Percentiles rank a stretch among this genome's conserved stretches.
phyloP scores from a whole-genome alignment of 2,113 vertebrate genomes.

The Oceanodroma tethys region DNA sequence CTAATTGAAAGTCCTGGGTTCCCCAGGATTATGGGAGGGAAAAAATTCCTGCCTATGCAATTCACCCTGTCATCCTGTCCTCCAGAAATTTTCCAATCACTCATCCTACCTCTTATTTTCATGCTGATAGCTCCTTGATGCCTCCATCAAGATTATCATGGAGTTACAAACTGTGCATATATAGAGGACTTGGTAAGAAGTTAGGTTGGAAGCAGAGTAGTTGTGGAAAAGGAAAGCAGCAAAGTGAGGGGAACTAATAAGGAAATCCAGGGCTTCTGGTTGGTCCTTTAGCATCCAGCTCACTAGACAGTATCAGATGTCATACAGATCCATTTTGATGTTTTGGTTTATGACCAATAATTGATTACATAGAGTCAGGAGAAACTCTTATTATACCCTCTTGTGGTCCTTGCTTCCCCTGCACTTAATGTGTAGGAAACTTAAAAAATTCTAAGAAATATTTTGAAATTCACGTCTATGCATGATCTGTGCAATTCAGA shows the following conservation, averaged over 20 bases:
- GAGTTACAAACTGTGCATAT: not conserved
- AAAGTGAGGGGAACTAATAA: not conserved
- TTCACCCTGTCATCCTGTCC: conserved; percentile 1
- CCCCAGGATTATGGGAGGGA: not conserved
- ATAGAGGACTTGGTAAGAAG: not conserved
- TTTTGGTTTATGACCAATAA: not conserved
- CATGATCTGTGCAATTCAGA: not conserved
- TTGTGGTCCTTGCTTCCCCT: not conserved
- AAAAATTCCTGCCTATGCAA: not conserved
- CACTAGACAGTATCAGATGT: not conserved
- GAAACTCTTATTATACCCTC: not conserved
- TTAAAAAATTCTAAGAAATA: not conserved
- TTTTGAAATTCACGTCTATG: not conserved
- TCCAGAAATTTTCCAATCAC: conserved; percentile 21
- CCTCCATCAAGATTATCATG: not conserved
- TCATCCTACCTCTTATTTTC: not conserved
- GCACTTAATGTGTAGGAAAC: not conserved
- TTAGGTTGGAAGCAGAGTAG: not conserved
- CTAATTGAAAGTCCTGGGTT: conserved; percentile 4
- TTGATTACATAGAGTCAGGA: not conserved
- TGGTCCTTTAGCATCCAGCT: not conserved
- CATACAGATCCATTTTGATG: not conserved
- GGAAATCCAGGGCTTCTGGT: not conserved
- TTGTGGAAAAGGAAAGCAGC: not conserved
- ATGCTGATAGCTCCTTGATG: not conserved